Base-by-base conservation (phyloP, 1,140 invertebrate genomes). In the Nasonia longicornis region DNA sequence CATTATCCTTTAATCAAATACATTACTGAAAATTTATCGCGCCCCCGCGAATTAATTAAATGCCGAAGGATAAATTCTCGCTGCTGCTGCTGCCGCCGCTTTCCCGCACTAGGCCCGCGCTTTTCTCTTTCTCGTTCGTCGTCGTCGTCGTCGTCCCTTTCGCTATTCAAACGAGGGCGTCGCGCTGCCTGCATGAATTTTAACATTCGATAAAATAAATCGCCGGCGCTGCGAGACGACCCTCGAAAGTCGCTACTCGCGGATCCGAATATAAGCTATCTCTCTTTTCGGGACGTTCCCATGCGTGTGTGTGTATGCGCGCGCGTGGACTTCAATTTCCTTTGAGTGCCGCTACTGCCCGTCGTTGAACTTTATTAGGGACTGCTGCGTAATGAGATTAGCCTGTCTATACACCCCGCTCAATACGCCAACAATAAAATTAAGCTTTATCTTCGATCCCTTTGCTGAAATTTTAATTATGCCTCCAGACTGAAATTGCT, bases 1-100 rank as follows among this genome's bases (percentile, higher is more conserved):
- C 88, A 90, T 91, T 91, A 90, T 91, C 89, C 89, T 90, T 90
- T 90, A 90, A 90, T 90, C 89, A 91, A 91, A 91, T 90, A 90
- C 89, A 90, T 91, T 90, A 90, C 87, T 84, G 87, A 89, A 89
- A 91, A 91, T 90, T 91, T 91, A 91, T 91, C 87, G 89, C 87
- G 85, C 85, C 85, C 85, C 86, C 86, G 87, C 87, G 87, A 89
- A 90, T 89, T 90, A 90, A 90, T 90, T 90, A 90, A 90, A 90
- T 89, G 89, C 89, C 89, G 86, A 90, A 90, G 89, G 88, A 90
- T 90, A 88, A 90, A 90, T 90, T 90, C 87, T 89, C 87, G 80
- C 84, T 64, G 80, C 69, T 58, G 66, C 52, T 26, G 38, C 69
- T 58, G 66, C 26, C 26, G 26, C 52, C 20, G 38, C 48, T 74